phyloP scores from a whole-genome alignment of 2,888 invertebrate species.

The Rapana venosa region DNA sequence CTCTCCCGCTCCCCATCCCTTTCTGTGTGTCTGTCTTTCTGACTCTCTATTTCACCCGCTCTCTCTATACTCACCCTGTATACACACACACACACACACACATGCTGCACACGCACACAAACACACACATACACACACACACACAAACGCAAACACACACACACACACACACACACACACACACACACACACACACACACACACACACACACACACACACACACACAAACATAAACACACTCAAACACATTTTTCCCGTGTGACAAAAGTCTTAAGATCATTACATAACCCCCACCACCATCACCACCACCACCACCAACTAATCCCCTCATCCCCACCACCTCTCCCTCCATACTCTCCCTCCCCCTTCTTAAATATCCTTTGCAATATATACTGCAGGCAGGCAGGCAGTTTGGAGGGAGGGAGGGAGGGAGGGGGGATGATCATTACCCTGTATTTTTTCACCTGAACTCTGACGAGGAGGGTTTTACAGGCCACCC shows the following conservation, averaged over 20 bases:
- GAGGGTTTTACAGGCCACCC: too few species aligned
- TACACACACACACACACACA: not conserved
- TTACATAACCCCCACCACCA: not conserved
- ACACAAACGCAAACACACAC: slow-evolving; percentile 1
- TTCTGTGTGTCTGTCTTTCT: not conserved
- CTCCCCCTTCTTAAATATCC: too few species aligned
- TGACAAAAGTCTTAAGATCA: not conserved
- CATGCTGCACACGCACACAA: not conserved
- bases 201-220: not conserved
- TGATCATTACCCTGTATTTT: too few species aligned
- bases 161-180: not conserved
- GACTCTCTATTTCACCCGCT: not conserved
- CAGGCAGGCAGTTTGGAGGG: too few species aligned
- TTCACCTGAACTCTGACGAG: too few species aligned
- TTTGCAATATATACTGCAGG: too few species aligned
- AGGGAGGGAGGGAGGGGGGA: too few species aligned
- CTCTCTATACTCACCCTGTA: not conserved
- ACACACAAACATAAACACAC: not conserved
- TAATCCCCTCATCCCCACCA: not conserved
- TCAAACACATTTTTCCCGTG: not conserved
- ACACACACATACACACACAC: not conserved
- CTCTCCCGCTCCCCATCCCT: not conserved
- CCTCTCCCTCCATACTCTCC: not conserved
- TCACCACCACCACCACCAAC: not conserved
- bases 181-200: not conserved